Evolutionary conservation across 2,888 invertebrate genomes (phyloP).

Genomic region (Autographa pulchrina): DNA sequence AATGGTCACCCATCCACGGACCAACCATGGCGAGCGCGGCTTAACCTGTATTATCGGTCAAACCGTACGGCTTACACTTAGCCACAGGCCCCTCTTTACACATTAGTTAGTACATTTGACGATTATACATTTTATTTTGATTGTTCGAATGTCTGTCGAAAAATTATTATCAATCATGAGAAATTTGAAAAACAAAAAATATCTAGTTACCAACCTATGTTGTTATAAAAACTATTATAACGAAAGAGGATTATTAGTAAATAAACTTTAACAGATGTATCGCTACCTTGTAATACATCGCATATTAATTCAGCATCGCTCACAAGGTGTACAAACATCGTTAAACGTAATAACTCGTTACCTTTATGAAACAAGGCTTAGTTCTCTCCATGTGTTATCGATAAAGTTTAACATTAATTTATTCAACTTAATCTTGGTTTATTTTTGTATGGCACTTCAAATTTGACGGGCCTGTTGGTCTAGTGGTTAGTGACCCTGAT

Average conservation of each 20-base stretch:
- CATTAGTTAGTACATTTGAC: no score
- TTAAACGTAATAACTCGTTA: slow-evolving; percentile 64
- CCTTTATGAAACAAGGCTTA: slow-evolving; percentile 65
- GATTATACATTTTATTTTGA: no score
- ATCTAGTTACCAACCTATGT: background rate
- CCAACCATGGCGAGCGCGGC: no score
- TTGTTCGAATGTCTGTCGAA: no score
- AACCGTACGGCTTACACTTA: no score
- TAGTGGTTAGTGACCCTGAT: no score
- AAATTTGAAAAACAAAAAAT: no score
- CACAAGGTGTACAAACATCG: slow-evolving; percentile 80
- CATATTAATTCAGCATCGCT: slow-evolving; percentile 62
- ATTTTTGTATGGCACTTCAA: background rate
- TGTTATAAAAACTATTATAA: background rate
- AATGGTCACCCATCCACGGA: no score
- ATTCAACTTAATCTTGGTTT: slow-evolving; percentile 29
- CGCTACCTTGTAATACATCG: slow-evolving; percentile 45
- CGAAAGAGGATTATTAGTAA: background rate
- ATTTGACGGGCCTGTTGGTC: no score
- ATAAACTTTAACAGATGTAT: background rate
- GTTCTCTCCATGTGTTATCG: slow-evolving; percentile 75
- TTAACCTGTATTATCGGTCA: no score
- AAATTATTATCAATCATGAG: no score
- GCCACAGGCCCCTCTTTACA: no score
- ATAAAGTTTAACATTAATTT: slow-evolving; percentile 69